These are phyloP conservation scores for Adineta ricciae DNA, from an alignment of 2,888 invertebrate species.

Conservation along the genomic window DNA sequence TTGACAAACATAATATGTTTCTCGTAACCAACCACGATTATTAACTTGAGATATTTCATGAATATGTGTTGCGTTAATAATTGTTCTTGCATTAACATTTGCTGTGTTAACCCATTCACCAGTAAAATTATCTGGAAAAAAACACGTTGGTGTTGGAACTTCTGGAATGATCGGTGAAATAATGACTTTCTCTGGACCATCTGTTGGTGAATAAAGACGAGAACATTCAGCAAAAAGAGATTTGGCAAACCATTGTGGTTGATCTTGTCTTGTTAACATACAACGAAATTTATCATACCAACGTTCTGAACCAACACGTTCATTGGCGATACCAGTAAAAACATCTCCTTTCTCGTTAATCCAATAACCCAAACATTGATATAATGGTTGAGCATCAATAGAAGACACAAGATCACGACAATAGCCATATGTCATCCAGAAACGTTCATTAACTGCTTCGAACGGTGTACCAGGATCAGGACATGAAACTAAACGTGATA, in stretches of 20 bases:
- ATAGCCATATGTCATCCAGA: conserved; percentile 31
- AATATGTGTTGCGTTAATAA: conserved; percentile 85
- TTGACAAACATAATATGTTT: conserved; percentile 84
- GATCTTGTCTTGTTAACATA: conserved; percentile 32
- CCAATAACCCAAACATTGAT: conserved; percentile 32
- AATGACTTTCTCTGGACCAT: conserved; percentile 28
- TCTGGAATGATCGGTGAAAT: conserved; percentile 28
- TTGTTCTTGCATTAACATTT: conserved; percentile 76
- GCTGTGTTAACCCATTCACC: conserved; percentile 95
- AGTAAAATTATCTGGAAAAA: conserved; percentile 72
- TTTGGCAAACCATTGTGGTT: conserved; percentile 32
- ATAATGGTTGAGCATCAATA: conserved; percentile 27
- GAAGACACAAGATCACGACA: conserved; percentile 27
- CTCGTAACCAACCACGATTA: conserved; percentile 52
- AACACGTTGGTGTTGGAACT: conserved; percentile 26
- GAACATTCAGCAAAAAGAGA: conserved; percentile 30
- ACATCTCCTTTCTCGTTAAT: conserved; percentile 29
- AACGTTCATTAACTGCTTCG: conserved; percentile 32
- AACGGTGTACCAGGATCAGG: conserved; percentile 33
- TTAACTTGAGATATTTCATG: conserved; percentile 76
- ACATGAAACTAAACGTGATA: conserved; percentile 29
- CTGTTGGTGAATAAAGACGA: conserved; percentile 26
- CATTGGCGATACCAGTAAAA: conserved; percentile 31
- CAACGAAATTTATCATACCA: conserved; percentile 33
- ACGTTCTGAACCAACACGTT: conserved; percentile 27